Conservation (phyloP, 2,888 invertebrate species). For the Lagria hirta region DNA sequence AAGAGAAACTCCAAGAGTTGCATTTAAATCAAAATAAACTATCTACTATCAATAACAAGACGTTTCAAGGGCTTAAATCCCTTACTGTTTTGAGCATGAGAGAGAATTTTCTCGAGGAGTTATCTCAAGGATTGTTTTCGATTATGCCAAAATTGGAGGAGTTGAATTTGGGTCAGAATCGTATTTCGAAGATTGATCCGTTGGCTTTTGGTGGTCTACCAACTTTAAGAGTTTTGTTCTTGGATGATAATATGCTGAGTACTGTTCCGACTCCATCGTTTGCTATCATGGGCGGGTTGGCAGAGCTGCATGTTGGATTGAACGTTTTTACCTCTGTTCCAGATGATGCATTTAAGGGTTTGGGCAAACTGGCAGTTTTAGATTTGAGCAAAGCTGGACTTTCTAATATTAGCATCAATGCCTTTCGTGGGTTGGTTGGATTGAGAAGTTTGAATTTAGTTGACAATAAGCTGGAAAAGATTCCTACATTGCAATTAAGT, state of each 20-base stretch:
- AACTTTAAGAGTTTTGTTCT: slow-evolving; percentile 75
- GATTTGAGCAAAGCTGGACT: slow-evolving; percentile 81
- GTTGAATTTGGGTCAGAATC: slow-evolving; percentile 81
- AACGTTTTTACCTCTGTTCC: slow-evolving; percentile 78
- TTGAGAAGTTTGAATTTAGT: slow-evolving; percentile 75
- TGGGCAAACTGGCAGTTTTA: slow-evolving; percentile 72
- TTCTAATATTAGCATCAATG: slow-evolving; percentile 73
- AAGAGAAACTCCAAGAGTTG: slow-evolving; percentile 78
- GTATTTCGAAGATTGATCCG: slow-evolving; percentile 77
- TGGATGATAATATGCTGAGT: slow-evolving; percentile 82
- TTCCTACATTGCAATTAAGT: slow-evolving; percentile 76
- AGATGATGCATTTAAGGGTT: slow-evolving; percentile 76
- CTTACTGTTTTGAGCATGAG: slow-evolving; percentile 79
- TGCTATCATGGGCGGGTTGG: slow-evolving; percentile 72
- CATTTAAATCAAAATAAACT: slow-evolving; percentile 85
- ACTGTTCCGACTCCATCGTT: slow-evolving; percentile 75
- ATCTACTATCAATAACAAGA: slow-evolving; percentile 75
- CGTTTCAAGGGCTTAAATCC: slow-evolving; percentile 76
- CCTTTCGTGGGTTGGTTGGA: slow-evolving; percentile 75
- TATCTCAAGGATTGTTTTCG: slow-evolving; percentile 73
- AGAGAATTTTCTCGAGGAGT: slow-evolving; percentile 78
- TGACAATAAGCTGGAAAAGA: slow-evolving; percentile 73
- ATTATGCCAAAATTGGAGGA: slow-evolving; percentile 77
- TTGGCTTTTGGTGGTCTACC: slow-evolving; percentile 74
- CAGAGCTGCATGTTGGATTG: slow-evolving; percentile 81